Evolutionary conservation across 2,113 vertebrate genomes (phyloP).

Genomic region (Mormyrus lacerda): DNA sequence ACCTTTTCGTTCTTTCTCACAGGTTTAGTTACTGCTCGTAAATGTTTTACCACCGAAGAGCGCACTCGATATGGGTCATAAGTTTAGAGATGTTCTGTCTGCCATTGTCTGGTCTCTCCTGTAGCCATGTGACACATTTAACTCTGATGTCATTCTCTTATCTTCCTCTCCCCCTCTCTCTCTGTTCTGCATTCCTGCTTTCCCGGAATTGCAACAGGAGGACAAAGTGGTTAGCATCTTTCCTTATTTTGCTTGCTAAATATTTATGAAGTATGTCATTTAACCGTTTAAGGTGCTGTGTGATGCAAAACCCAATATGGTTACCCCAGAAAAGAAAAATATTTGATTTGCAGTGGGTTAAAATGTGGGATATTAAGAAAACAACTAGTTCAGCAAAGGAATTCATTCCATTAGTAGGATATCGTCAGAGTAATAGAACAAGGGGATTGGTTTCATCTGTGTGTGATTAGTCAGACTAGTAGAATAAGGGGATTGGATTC

Average conservation of each 20-base stretch:
- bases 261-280: neutral
- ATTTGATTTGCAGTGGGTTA: neutral
- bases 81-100: neutral
- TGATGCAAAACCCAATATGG: neutral
- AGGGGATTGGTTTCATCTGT: neutral
- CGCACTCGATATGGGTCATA: neutral
- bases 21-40: neutral
- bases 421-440: neutral
- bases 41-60: neutral
- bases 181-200: constrained; percentile 56
- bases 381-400: neutral
- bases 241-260: constrained; percentile 39
- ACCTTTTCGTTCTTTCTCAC: neutral
- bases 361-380: neutral
- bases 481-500: neutral
- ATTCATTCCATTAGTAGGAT: neutral
- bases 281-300: neutral
- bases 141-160: constrained; percentile 35
- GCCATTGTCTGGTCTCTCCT: neutral
- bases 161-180: constrained; percentile 25
- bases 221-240: constrained; percentile 72
- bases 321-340: neutral
- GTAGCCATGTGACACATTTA: constrained; percentile 16
- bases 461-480: constrained; percentile 7
- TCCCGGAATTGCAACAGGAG: constrained; percentile 69